Evolutionary conservation across 1,140 invertebrate species (phyloP), one percentile per base, ranked within the genome.

Genomic region (Gryon sp.): DNA sequence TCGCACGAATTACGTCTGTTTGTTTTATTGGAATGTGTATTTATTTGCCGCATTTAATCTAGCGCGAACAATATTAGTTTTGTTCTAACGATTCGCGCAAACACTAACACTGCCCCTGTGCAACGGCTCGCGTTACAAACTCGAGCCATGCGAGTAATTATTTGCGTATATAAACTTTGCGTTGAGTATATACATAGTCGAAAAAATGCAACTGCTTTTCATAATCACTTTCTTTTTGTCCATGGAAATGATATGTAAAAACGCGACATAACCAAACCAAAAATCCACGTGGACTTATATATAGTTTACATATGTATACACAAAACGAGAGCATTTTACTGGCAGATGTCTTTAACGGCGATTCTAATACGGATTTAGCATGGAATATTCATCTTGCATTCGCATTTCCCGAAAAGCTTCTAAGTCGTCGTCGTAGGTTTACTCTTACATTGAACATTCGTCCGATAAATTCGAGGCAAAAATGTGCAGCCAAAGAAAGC

Each of bases 311-410:
- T n/a, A n/a, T n/a, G n/a, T n/a, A n/a, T n/a, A n/a, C n/a, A n/a
- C n/a, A n/a, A n/a, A n/a, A 60, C 8, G 48, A 69, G n/a, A 50
- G 28, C 14, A 48, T 76, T 72, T 75, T 46, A 16, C 68, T 12
- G 32, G 52, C 26, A 76, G 63, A 83, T 82, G 83, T 81, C 77
- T 69, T 81, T 82, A 78, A 59, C 76, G 34, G 68, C 76, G 78
- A 82, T 81, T 83, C 72, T 70, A 75, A 78, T 78, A 26, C 78
- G 83, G 84, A 83, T 84, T 86, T 83, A 84, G 63, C 80, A 73
- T 82, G 70, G 85, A 86, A 87, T 87, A 87, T 87, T 86, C 86
- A 86, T 87, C 85, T 84, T 79, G 65, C 50, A 68, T 74, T 68
- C 53, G 52, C 68, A 69, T 68, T 62, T 66, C 19, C 53, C 30